phyloP scores from a whole-genome alignment of 92 coral and sea anemone genomes.

The Zoanthus solanderi region DNA sequence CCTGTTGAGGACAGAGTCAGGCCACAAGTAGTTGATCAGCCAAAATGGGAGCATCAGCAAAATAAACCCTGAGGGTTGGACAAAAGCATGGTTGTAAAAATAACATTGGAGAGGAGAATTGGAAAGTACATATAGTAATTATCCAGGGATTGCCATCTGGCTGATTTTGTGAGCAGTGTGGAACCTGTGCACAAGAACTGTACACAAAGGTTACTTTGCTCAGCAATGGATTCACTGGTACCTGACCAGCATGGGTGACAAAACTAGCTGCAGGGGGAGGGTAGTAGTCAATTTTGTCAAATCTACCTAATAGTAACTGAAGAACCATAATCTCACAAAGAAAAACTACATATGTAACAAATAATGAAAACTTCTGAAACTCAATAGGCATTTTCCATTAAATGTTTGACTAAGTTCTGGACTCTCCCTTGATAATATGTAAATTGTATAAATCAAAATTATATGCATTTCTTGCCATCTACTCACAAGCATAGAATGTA shows the following conservation, averaged over 20 bases:
- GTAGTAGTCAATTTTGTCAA: neutral
- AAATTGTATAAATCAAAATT: no score
- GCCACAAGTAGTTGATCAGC: conserved; percentile 95
- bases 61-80: conserved; percentile 72
- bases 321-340: neutral
- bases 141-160: neutral
- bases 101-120: neutral
- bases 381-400: no score
- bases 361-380: no score
- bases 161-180: neutral
- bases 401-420: no score
- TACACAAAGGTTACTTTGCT: neutral
- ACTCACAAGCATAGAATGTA: no score
- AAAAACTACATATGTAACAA: no score
- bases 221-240: neutral
- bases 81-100: neutral
- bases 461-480: no score
- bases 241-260: neutral
- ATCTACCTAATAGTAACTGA: neutral
- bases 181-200: neutral
- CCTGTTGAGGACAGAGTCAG: conserved; percentile 95
- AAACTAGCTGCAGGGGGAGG: neutral
- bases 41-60: conserved; percentile 95
- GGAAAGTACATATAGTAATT: neutral
- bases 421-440: no score